phyloP scores from a whole-genome alignment of 2,888 invertebrate species.

The Oxyscelio sp. region DNA sequence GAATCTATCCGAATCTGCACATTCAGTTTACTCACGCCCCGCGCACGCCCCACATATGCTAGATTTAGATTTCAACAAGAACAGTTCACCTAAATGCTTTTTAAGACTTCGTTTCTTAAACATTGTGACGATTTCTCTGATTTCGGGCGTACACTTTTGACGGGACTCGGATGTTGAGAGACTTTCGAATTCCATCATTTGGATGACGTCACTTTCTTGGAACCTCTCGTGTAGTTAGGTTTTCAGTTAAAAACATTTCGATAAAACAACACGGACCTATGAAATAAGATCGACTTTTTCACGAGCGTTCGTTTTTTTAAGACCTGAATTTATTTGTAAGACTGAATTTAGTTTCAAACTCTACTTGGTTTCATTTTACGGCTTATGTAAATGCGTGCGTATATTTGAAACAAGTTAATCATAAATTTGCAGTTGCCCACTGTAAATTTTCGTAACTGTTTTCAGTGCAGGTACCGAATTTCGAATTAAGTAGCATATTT shows the following conservation, averaged over 20 bases:
- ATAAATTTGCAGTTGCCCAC: neutral
- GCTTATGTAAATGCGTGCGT: conserved; percentile 52
- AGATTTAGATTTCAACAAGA: conserved; percentile 69
- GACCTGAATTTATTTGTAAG: conserved; percentile 38
- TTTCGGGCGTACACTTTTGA: conserved; percentile 23
- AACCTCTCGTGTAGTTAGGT: conserved; percentile 84
- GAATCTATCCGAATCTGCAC: conserved; percentile 87
- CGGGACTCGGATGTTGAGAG: neutral
- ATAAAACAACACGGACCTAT: conserved; percentile 21
- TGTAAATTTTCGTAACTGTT: neutral
- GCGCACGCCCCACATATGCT: conserved; percentile 87
- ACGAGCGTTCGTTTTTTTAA: conserved; percentile 36
- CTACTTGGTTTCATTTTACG: neutral
- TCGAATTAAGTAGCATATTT: neutral
- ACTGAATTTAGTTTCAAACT: conserved; percentile 39
- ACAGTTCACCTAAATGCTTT: conserved; percentile 53
- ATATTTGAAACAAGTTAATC: neutral
- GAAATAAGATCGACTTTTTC: conserved; percentile 46
- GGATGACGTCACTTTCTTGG: conserved; percentile 72
- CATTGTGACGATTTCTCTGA: conserved; percentile 76
- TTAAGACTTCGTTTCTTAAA: conserved; percentile 67
- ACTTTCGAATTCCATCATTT: neutral
- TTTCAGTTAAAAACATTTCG: conserved; percentile 78
- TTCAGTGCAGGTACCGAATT: conserved; percentile 3
- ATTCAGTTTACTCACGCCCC: conserved; percentile 87